Evolutionary conservation across 1,140 invertebrate species (phyloP).

Genomic region (Steinernema feltiae): DNA sequence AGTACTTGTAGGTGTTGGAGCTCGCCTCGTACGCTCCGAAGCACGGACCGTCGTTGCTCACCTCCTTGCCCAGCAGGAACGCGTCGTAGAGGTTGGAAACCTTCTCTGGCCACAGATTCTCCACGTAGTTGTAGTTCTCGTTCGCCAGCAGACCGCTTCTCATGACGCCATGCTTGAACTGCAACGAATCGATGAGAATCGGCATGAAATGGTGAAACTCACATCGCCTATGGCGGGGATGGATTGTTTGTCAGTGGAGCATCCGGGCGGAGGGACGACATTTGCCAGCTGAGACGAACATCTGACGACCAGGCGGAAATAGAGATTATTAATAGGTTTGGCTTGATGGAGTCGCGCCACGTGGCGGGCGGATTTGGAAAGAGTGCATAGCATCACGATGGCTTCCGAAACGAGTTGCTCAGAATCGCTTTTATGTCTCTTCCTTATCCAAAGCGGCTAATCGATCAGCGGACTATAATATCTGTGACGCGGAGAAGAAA

Average conservation of each 20-base stretch:
- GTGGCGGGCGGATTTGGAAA: not conserved
- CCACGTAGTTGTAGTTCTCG: not conserved
- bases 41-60: not conserved
- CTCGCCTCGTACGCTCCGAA: not conserved
- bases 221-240: not conserved
- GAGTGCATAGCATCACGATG: not conserved
- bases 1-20: not conserved
- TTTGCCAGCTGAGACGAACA: not conserved
- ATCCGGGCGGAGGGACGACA: not conserved
- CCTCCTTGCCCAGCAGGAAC: not conserved
- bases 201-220: not conserved
- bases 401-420: not conserved
- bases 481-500: not conserved
- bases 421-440: not conserved
- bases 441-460: not conserved
- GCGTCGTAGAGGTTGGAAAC: not conserved
- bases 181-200: not conserved
- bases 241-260: not conserved
- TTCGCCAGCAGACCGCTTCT: not conserved
- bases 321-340: too few species aligned
- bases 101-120: conserved; percentile 1
- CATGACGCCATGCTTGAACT: not conserved
- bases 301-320: not conserved
- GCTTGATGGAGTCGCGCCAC: not conserved
- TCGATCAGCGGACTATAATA: not conserved